A percentile compares a stretch with the other conserved stretches of the same genome.
phyloP scores from a whole-genome alignment of 2,888 invertebrate genomes.

The Kryphioiulus occultus region DNA sequence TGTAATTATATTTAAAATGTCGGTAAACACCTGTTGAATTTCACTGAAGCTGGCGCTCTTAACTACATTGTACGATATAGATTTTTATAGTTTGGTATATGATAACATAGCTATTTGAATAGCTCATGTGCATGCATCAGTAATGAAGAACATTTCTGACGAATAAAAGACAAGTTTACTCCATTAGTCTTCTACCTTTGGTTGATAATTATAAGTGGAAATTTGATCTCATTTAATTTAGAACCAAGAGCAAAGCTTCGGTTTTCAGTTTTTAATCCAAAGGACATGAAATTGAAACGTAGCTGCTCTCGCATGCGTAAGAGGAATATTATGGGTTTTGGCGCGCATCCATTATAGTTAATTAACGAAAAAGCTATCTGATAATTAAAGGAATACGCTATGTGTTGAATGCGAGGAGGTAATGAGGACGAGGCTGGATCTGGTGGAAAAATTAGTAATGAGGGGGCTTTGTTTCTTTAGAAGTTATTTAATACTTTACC shows the following conservation, averaged over 20 bases:
- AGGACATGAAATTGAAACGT: background rate
- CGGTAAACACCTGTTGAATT: background rate
- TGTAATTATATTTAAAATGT: background rate
- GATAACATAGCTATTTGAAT: too few relatives aligned
- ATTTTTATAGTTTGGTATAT: too few relatives aligned
- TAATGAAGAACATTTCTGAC: background rate
- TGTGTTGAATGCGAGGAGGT: background rate
- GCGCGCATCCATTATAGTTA: background rate
- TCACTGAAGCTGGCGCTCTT: background rate
- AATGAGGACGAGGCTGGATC: background rate
- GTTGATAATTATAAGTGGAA: background rate
- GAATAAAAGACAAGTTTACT: background rate
- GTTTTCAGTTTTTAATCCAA: background rate
- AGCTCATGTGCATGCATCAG: background rate
- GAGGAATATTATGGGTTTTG: background rate
- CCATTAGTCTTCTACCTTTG: background rate
- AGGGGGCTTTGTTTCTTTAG: background rate
- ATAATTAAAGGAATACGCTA: background rate
- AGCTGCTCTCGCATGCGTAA: background rate
- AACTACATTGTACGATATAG: too few relatives aligned
- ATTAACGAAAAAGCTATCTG: background rate
- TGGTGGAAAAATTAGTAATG: background rate
- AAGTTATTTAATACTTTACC: background rate
- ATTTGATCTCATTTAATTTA: background rate
- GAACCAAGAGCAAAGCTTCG: background rate